Evolutionary conservation across 2,113 vertebrate species (phyloP).

Genomic region (Istiophorus platypterus): DNA sequence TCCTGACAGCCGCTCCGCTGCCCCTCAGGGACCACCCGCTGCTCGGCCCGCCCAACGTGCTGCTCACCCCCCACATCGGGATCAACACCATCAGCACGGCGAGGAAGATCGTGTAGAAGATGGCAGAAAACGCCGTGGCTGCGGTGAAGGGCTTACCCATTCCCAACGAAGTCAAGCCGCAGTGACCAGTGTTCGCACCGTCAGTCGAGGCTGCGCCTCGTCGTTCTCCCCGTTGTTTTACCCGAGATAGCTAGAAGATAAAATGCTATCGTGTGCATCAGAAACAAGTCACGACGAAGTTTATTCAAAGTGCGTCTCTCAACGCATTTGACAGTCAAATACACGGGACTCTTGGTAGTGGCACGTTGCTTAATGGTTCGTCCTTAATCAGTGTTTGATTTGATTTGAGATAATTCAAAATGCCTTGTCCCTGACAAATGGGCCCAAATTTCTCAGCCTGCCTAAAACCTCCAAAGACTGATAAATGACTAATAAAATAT

Average conservation of each 20-base stretch:
- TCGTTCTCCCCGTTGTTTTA: too few species aligned
- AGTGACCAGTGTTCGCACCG: constrained; percentile 2
- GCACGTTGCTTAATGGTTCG: neutral
- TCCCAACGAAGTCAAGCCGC: constrained; percentile 48
- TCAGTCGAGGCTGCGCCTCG: neutral
- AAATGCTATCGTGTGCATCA: too few species aligned
- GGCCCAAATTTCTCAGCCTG: neutral
- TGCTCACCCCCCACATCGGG: constrained; percentile 59
- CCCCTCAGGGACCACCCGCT: constrained; percentile 55
- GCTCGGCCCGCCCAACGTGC: constrained; percentile 41
- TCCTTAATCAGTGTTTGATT: neutral
- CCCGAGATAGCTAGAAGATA: too few species aligned
- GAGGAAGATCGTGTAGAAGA: constrained; percentile 24
- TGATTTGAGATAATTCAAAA: neutral
- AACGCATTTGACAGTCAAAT: too few species aligned
- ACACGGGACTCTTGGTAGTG: too few species aligned
- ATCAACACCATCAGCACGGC: constrained; percentile 32
- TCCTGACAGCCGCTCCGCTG: neutral
- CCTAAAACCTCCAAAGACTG: neutral
- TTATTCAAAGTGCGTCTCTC: too few species aligned
- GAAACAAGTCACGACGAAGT: too few species aligned
- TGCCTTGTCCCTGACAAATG: too few species aligned
- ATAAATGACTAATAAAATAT: neutral
- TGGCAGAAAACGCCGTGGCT: constrained; percentile 47
- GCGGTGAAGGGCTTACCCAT: constrained; percentile 41